Evolutionary conservation across 92 coral and sea anemone species (phyloP), one percentile per base, ranked within the genome.

Genomic region (Pocillopora grandis): DNA sequence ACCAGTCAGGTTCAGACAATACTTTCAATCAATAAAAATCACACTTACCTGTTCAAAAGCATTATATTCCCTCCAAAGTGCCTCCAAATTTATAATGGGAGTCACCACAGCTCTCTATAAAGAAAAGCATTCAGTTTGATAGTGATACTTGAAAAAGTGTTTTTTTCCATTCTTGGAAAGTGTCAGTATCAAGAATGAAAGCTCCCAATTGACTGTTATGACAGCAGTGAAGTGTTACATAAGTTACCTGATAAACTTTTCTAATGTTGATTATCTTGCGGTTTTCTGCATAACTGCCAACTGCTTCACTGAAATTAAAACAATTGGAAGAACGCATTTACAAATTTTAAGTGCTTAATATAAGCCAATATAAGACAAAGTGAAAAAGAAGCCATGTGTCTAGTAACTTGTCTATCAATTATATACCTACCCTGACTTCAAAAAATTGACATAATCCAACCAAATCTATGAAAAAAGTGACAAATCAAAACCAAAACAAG

Each of bases 41-140:
- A 10, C 0, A 35, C 11, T 6, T 68, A 94, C 99, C 98, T 96
- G 99, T 84, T 96, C 99, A 94, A 92, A 96, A 2, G 98, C 76
- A 58, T 95, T 96, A 84, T 96, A 96, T 87, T 96, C 99, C 79
- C 99, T 96, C 99, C 99, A 96, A 4, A 96, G 80, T 27, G 98
- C 97, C 67, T 94, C 99, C 17, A 96, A 87, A 84, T 92, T 96
- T 36, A 92, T 86, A 49, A 96, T 87, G 21, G 99, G 99, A 21
- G 99, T 94, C 75, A 93, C 86, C 70, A 96, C 98, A 61, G 98
- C 95, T 73, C 99, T 89, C 95, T 96, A 48, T 36, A 8, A 36
- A 37, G 11, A 86, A 75, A 82, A 17, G 55, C 17, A 72, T 1
- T 27, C 31, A 27, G 1, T 27, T 67, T 33, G 12, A 13, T 61